Conservation (phyloP, 1,140 invertebrate species). For the Parasteatoda tepidariorum region DNA sequence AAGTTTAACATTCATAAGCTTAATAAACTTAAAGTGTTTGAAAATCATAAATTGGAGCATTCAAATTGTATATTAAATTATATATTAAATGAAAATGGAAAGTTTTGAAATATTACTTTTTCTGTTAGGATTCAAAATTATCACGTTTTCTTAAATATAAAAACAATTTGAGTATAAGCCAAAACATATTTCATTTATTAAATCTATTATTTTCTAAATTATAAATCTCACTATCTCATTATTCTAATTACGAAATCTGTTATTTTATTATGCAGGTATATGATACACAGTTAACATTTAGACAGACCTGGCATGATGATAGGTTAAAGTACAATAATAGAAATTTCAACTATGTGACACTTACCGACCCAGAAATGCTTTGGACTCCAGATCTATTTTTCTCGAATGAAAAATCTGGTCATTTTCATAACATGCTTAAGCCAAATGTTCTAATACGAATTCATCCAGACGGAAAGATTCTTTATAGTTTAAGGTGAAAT, state of each 20-base stretch:
- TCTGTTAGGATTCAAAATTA: too few species aligned
- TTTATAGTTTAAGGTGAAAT: slow-evolving; percentile 32
- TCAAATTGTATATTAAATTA: too few species aligned
- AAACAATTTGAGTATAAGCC: too few species aligned
- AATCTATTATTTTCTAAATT: too few species aligned
- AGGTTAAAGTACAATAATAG: slow-evolving; percentile 14
- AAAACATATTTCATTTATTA: too few species aligned
- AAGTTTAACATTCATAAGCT: too few species aligned
- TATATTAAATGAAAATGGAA: too few species aligned
- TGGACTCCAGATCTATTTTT: slow-evolving; percentile 62
- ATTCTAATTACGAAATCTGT: background rate
- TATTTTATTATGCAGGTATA: slow-evolving; percentile 21
- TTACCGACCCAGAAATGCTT: slow-evolving; percentile 25
- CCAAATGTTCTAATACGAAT: slow-evolving; percentile 56
- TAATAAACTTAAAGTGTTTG: too few species aligned
- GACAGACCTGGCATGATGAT: slow-evolving; percentile 19
- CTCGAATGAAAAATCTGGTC: slow-evolving; percentile 46
- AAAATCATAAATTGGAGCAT: too few species aligned
- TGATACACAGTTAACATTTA: slow-evolving; percentile 36
- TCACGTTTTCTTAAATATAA: too few species aligned
- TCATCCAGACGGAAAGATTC: slow-evolving; percentile 38
- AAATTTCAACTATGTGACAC: slow-evolving; percentile 14
- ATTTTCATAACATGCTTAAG: slow-evolving; percentile 57
- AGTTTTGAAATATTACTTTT: too few species aligned
- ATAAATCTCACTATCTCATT: too few species aligned